These are phyloP conservation scores for Mystacornis crossleyi DNA, from an alignment of 2,113 vertebrate genomes.

Conservation along the genomic window DNA sequence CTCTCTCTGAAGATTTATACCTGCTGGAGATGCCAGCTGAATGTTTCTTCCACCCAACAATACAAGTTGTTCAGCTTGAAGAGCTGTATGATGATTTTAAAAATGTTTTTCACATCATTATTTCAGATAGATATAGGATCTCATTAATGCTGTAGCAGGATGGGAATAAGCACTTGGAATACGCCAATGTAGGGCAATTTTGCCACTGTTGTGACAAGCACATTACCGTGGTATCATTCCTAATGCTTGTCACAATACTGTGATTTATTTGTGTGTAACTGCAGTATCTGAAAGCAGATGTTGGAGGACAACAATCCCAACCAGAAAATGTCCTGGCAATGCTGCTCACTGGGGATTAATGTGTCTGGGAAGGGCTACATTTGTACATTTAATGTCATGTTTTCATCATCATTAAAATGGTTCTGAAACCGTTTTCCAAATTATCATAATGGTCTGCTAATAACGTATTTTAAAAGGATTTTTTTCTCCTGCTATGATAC, in stretches of 20 bases:
- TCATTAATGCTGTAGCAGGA: neutral
- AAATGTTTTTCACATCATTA: neutral
- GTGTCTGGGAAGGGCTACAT: neutral
- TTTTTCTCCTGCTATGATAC: neutral
- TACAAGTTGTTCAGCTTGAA: neutral
- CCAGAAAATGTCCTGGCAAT: neutral
- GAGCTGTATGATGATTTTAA: neutral
- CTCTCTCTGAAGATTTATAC: neutral
- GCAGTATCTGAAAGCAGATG: neutral
- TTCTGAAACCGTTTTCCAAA: neutral
- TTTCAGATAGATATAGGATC: neutral
- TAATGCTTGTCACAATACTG: neutral
- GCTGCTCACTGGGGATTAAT: neutral
- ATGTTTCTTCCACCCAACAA: neutral
- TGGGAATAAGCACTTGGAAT: neutral
- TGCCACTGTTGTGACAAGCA: neutral
- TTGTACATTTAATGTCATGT: neutral
- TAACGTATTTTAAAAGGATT: neutral
- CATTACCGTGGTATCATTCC: neutral
- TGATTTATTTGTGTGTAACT: neutral
- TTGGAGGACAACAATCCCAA: neutral
- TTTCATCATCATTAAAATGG: neutral
- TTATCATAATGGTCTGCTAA: neutral
- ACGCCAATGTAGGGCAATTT: neutral
- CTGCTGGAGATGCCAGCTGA: neutral